A percentile compares a stretch with the other conserved stretches of the same genome.
Evolutionary conservation across 1,140 invertebrate species (phyloP).

Genomic region (Papilio polytes): DNA sequence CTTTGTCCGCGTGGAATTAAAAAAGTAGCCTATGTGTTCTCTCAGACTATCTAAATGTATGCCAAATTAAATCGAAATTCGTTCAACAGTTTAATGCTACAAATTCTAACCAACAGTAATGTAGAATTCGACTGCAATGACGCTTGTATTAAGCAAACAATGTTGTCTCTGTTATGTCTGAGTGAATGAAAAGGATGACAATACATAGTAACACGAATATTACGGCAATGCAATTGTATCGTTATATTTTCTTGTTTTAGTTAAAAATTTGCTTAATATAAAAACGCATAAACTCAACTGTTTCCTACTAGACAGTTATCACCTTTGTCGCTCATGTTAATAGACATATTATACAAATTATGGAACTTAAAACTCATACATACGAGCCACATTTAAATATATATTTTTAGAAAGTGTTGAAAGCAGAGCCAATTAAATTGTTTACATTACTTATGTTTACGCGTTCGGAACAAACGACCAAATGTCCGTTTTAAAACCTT

Average conservation of each 20-base stretch:
- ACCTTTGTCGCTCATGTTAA: constrained; percentile 26
- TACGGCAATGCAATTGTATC: background rate
- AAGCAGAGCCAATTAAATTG: constrained; percentile 33
- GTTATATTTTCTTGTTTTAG: background rate
- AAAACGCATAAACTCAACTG: background rate
- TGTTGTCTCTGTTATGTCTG: background rate
- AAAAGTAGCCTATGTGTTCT: no score
- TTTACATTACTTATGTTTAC: constrained; percentile 38
- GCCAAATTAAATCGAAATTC: no score
- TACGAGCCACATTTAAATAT: constrained; percentile 17
- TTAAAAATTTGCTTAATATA: background rate
- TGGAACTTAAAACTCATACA: constrained; percentile 32
- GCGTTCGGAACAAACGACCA: constrained; percentile 28
- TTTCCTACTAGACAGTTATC: constrained; percentile 22
- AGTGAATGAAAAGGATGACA: background rate
- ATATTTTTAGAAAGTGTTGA: constrained; percentile 40
- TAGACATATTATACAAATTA: constrained; percentile 27
- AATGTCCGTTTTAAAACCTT: constrained; percentile 31
- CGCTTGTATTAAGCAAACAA: no score
- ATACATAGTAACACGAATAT: background rate
- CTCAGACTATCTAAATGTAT: no score
- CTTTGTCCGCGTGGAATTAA: no score
- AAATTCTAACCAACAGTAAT: no score
- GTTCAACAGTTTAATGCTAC: no score
- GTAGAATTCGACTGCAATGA: no score